phyloP scores from a whole-genome alignment of 1,140 invertebrate species.

The Caenorhabditis tropicalis region DNA sequence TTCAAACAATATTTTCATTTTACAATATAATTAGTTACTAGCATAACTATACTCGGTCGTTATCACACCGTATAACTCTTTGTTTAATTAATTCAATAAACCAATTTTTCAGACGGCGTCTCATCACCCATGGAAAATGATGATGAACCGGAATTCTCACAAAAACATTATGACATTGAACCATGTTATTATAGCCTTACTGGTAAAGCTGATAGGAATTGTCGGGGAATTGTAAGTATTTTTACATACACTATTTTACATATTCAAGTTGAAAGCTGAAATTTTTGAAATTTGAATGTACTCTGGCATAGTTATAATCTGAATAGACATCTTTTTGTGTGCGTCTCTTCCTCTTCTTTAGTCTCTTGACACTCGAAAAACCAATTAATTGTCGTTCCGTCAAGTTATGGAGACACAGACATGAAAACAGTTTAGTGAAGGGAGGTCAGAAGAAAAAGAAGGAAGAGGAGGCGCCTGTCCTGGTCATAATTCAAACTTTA shows the following conservation, averaged over 20 bases:
- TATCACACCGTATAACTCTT: too few species aligned
- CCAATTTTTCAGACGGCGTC: constrained; percentile 10
- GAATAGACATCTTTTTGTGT: constrained; percentile 11
- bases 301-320: constrained; percentile 16
- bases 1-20: too few species aligned
- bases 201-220: constrained; percentile 34
- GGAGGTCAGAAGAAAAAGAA: not conserved
- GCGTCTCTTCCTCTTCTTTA: constrained; percentile 18
- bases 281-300: not conserved
- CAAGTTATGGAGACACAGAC: constrained; percentile 33
- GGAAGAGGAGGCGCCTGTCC: not conserved
- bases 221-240: constrained; percentile 16
- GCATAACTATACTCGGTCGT: too few species aligned
- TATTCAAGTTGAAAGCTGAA: not conserved
- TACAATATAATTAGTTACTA: not conserved
- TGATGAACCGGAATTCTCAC: constrained; percentile 32
- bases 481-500: constrained; percentile 28
- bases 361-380: constrained; percentile 21
- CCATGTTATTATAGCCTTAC: constrained; percentile 43
- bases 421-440: constrained; percentile 7
- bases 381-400: constrained; percentile 38
- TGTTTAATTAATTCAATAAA: not conserved
- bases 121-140: constrained; percentile 24
- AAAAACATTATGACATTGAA: constrained; percentile 38
- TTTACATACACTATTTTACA: not conserved